phyloP scores from a whole-genome alignment of 2,113 vertebrate species.

The Addax nasomaculatus region DNA sequence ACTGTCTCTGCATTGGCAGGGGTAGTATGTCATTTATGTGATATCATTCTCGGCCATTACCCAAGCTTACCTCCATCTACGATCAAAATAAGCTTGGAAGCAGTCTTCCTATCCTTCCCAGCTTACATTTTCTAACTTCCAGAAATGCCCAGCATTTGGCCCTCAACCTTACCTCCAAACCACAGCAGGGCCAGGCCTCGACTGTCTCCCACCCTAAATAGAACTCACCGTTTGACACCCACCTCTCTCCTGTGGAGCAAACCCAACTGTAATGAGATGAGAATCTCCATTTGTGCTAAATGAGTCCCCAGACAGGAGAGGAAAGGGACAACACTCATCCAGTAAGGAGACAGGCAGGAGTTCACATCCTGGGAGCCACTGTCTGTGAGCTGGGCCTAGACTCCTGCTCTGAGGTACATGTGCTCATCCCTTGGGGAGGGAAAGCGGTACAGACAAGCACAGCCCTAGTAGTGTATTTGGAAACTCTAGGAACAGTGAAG shows the following conservation, averaged over 20 bases:
- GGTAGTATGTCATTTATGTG: constrained; percentile 45
- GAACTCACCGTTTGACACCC: neutral
- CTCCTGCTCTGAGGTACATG: neutral
- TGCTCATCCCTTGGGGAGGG: neutral
- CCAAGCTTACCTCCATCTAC: constrained; percentile 25
- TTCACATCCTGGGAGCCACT: neutral
- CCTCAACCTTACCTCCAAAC: neutral
- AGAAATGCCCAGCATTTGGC: neutral
- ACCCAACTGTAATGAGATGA: constrained; percentile 70
- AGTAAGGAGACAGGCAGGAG: constrained; percentile 47
- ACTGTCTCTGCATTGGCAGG: constrained; percentile 55
- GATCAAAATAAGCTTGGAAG: neutral
- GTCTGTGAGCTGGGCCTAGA: neutral
- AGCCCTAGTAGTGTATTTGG: neutral
- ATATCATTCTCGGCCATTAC: constrained; percentile 56
- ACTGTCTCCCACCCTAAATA: neutral
- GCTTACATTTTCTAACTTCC: neutral
- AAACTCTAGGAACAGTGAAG: neutral
- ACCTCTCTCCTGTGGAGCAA: constrained; percentile 62
- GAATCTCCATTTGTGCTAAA: constrained; percentile 70
- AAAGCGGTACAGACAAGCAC: neutral
- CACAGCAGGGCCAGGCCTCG: neutral
- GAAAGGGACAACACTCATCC: constrained; percentile 65
- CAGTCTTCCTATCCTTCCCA: neutral
- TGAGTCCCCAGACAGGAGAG: constrained; percentile 65